Base-by-base conservation (phyloP, 92 coral and sea anemone species). In the Umimayanthus chanpuru region DNA sequence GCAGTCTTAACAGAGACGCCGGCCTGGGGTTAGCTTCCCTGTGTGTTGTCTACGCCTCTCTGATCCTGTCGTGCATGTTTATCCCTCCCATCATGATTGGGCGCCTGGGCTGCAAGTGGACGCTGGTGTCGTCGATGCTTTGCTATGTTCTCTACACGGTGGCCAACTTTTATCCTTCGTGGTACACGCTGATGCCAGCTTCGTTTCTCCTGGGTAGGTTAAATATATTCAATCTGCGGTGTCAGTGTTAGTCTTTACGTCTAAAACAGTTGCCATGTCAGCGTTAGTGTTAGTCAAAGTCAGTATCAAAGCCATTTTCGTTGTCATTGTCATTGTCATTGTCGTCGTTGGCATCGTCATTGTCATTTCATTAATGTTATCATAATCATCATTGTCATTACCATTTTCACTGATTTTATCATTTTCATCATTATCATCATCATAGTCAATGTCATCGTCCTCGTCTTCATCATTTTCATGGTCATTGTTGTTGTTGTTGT, bases 31-130 rank as follows among this genome's bases (percentile, higher is more conserved):
- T 95, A 71, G 92, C 83, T 21, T 97, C 99, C 20, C 89, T 97
- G 82, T 91, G 95, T 43, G 93, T 93, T 36, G 92, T 97, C 43
- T 97, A 97, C 56, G 98, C 89, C n/a, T 78, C 97, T 16, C 90
- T 97, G 70, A 92, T 97, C 10, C 43, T 97, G 68, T 97, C 99
- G 18, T 97, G 99, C 53, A 94, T 97, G 92, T 95, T 97, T 71
- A 92, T 97, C 12, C 99, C 99, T n/a, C 98, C 99, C 12, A 89
- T 92, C 77, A 73, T 95, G 99, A 97, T 97, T 82, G 99, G 99
- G 14, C 91, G 94, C 78, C 82, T 97, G 32, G 98, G 98, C 15
- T 95, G 98, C 76, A 97, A 97, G 75, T 97, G 99, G 99, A 91
- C 99, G 21, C 66, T 97, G 82, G 97, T 90, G 29, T 41, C 92